Percentiles rank a stretch among this genome's conserved stretches.
These are phyloP conservation scores for Andrena haemorrhoa DNA, from an alignment of 2,888 invertebrate genomes.

Conservation along the genomic window DNA sequence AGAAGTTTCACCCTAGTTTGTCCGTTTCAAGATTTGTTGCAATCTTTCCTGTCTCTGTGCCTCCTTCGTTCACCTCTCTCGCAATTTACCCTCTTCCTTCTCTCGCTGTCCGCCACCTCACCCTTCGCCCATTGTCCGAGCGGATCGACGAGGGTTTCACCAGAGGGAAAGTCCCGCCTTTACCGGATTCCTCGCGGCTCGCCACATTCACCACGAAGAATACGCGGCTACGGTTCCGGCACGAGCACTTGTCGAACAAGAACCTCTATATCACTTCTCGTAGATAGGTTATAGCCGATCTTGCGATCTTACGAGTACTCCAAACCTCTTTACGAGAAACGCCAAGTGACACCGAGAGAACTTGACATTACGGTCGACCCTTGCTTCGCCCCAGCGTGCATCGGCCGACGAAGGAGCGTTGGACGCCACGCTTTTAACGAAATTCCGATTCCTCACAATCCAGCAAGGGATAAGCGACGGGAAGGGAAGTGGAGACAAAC, in stretches of 20 bases:
- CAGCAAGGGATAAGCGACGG: no score
- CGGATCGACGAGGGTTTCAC: slow-evolving; percentile 7
- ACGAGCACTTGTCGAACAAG: background rate
- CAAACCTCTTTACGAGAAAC: background rate
- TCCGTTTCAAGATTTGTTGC: slow-evolving; percentile 43
- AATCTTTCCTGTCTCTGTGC: slow-evolving; percentile 36
- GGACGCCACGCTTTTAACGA: no score
- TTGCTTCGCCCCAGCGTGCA: background rate
- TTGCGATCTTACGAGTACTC: background rate
- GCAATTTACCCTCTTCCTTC: slow-evolving; percentile 6
- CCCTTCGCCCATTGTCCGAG: background rate
- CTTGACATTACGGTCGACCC: background rate
- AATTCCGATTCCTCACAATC: no score
- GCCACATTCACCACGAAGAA: background rate
- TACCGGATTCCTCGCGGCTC: slow-evolving; percentile 8
- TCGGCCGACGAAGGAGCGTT: background rate
- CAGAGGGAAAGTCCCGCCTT: background rate
- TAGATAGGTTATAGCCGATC: background rate
- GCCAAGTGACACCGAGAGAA: background rate
- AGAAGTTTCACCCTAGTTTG: slow-evolving; percentile 48
- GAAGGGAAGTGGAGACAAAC: background rate
- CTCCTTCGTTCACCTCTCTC: slow-evolving; percentile 18
- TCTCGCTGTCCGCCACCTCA: background rate
- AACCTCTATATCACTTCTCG: slow-evolving; percentile 4
- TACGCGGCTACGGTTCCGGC: background rate